These are phyloP conservation scores for Cygnus olor DNA, from an alignment of 2,797 vertebrate species.

Conservation along the genomic window DNA sequence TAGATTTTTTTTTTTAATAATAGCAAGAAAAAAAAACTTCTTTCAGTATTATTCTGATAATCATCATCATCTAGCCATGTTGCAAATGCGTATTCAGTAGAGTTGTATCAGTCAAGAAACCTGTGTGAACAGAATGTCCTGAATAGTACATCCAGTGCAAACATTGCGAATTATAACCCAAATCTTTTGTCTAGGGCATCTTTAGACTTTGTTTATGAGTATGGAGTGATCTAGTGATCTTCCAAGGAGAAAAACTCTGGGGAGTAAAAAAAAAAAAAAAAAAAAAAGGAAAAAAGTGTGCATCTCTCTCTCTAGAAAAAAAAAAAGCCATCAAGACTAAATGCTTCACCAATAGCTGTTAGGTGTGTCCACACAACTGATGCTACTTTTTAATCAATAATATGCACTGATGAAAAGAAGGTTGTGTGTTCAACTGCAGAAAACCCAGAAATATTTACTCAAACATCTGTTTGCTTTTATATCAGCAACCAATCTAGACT, in stretches of 20 bases:
- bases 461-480: slow-evolving; percentile 31
- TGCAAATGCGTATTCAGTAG: background rate
- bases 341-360: background rate
- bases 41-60: background rate
- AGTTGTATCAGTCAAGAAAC: background rate
- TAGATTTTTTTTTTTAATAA: background rate
- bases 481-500: slow-evolving; percentile 10
- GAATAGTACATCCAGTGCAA: background rate
- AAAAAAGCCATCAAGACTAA: background rate
- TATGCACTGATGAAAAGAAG: background rate
- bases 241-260: slow-evolving; percentile 44
- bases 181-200: slow-evolving; percentile 33
- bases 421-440: background rate
- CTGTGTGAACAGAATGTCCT: background rate
- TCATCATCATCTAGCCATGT: background rate
- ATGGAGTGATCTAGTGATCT: slow-evolving; percentile 35
- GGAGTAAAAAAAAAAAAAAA: background rate
- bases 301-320: background rate
- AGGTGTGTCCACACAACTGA: background rate
- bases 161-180: background rate
- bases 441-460: slow-evolving; percentile 32
- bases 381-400: background rate
- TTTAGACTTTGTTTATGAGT: slow-evolving; percentile 23
- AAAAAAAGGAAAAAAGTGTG: background rate
- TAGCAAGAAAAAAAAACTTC: background rate